Conservation (phyloP, 64 coral and sea anemone genomes). For the Dendronephthya gigantea region DNA sequence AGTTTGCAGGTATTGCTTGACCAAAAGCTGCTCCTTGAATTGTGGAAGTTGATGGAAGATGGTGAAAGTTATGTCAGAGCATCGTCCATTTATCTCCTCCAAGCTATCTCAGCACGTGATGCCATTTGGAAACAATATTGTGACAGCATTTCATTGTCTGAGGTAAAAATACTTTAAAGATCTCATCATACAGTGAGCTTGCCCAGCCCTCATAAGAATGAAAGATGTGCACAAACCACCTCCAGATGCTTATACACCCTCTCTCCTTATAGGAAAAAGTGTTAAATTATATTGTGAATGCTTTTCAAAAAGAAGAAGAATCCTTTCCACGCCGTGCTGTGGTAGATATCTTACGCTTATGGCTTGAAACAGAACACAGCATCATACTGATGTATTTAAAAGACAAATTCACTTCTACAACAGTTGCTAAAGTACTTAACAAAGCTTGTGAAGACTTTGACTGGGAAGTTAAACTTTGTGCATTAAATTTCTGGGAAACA, state of each 20-base stretch:
- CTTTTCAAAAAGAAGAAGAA: background rate
- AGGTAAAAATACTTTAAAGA: background rate
- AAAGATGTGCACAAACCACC: too few species aligned
- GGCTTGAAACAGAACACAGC: background rate
- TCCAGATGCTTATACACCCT: background rate
- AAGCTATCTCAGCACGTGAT: background rate
- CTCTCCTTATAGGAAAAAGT: background rate
- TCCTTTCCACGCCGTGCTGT: background rate
- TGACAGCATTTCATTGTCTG: background rate
- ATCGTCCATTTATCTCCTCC: background rate
- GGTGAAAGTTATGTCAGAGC: background rate
- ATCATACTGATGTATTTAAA: background rate
- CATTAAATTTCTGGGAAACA: background rate
- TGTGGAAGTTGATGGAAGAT: background rate
- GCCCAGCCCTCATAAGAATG: too few species aligned
- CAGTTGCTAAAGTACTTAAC: background rate
- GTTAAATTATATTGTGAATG: background rate
- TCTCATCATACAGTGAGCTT: too few species aligned
- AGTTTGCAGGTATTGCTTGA: background rate
- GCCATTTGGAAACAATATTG: background rate
- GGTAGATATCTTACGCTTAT: background rate
- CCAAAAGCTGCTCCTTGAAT: background rate
- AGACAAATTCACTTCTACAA: background rate
- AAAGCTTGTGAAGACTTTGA: background rate
- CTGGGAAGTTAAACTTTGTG: background rate